Evolutionary conservation across 2,888 invertebrate genomes (phyloP), one percentile per base, ranked within the genome.

Genomic region (Nomada ruficornis): DNA sequence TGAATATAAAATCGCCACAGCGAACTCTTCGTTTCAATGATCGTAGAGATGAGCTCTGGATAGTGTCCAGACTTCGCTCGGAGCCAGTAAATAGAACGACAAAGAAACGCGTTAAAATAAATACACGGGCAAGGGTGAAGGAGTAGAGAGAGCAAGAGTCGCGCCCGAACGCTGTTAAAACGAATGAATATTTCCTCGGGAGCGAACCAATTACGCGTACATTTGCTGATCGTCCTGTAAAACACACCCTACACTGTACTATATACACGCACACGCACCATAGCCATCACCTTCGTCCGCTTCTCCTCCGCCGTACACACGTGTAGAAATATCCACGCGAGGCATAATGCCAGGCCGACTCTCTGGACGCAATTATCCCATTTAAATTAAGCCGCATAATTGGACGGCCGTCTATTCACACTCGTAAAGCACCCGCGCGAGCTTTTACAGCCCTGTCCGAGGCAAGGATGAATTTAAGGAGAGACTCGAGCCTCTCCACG

Each of bases 361-460:
- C 70, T 36, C 81, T 75, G 74, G 88, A 91, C 90, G 93, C 92
- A 93, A 93, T 93, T 93, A 93, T 93, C 93, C 92, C 92, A 93
- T 93, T 93, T 93, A 93, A 93, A 93, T 93, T 92, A 93, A 93
- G 92, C 91, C 91, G 91, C 91, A 91, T 93, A 93, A 93, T 93
- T 93, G 92, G 92, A 91, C 92, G 91, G 89, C 89, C 89, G 91
- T 93, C 92, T 93, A 93, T 93, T 93, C 93, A 91, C 93, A 93
- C 92, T 93, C 93, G 92, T 93, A 93, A 93, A 93, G 89, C 90
- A 84, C 80, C 87, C 81, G 87, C 86, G 82, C 87, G 87, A 84
- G 89, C 90, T 90, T 92, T 92, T 90, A 92, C 91, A 91, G 88
- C 91, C 88, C 68, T 47, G 72, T 76, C 74, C 52, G 47, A 54